phyloP scores from a whole-genome alignment of 2,797 vertebrate genomes.

The Eleutherodactylus coqui region DNA sequence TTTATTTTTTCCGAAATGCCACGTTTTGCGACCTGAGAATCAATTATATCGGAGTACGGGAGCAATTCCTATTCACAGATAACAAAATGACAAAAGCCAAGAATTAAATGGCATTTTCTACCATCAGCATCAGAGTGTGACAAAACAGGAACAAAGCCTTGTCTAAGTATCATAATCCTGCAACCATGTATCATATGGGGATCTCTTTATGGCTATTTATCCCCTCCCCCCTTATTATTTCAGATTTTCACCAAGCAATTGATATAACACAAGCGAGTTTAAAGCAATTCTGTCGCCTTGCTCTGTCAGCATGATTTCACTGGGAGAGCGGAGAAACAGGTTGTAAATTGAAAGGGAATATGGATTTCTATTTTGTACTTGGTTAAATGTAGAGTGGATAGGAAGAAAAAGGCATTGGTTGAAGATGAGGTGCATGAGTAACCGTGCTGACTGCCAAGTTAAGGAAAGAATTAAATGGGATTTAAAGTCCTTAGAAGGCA shows the following conservation, averaged over 20 bases:
- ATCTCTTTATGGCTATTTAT: slow-evolving; percentile 17
- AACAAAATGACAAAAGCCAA: neutral
- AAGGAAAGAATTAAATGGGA: slow-evolving; percentile 41
- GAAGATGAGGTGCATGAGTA: slow-evolving; percentile 23
- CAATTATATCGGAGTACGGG: neutral
- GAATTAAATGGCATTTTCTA: neutral
- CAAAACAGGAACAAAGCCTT: neutral
- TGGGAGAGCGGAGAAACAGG: slow-evolving; percentile 3
- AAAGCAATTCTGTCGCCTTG: slow-evolving; percentile 21
- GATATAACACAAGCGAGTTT: slow-evolving; percentile 18
- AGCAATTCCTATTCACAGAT: neutral
- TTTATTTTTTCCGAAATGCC: neutral
- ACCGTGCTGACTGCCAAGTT: slow-evolving; percentile 24
- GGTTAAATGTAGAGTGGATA: slow-evolving; percentile 43
- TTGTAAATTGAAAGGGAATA: slow-evolving; percentile 41
- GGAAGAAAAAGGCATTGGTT: slow-evolving; percentile 4
- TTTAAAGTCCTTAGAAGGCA: slow-evolving; percentile 43
- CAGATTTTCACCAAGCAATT: neutral
- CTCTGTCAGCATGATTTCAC: slow-evolving; percentile 40
- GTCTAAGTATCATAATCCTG: neutral
- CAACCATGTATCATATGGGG: neutral
- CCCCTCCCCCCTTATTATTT: neutral
- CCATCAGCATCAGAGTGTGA: neutral
- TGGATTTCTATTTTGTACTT: slow-evolving; percentile 49
- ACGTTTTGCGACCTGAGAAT: neutral